Evolutionary conservation across 2,888 invertebrate species (phyloP), one percentile per base, ranked within the genome.

Genomic region (Nomada goodeniana): DNA sequence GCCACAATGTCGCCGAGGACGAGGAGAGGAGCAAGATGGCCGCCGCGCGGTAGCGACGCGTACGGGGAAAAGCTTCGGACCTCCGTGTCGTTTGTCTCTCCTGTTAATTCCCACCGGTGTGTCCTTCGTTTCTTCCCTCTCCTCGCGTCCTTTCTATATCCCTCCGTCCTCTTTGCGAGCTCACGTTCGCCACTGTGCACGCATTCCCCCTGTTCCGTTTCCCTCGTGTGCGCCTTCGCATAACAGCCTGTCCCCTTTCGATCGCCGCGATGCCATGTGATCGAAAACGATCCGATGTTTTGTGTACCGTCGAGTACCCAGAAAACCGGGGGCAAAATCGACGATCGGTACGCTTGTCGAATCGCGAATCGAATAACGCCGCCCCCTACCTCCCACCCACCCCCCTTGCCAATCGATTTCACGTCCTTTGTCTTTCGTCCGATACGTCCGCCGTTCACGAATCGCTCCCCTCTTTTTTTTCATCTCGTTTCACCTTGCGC

Each of bases 21-120:
- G 81, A 85, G 80, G 88, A 82, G 80, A 83, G 87, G 88, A 65
- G 84, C 90, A 91, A 91, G 89, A 91, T 91, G 91, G 91, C 91
- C 90, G 91, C 89, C 80, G 23, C 78, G n/a, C 55, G 44, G 72
- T 84, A 86, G 86, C 88, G 89, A 36, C 36, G 7, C 36, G 87
- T 89, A 82, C 86, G 83, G 89, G 87, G 91, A 90, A 91, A 91
- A 91, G 81, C 89, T 87, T 85, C 78, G 89, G 88, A 87, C 87
- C 86, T 82, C 78, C 83, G 80, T 78, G 72, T 80, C 85, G 88
- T 86, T 80, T 85, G 81, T 91, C 84, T 85, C 90, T 89, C 88
- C 84, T 83, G 89, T 87, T 89, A 89, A 90, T 88, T 88, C 87
- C 89, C 89, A 87, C 90, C 79, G 86, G 84, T 76, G 86, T 84